Conservation (phyloP, 2,888 invertebrate species). For the Xestia c-nigrum region DNA sequence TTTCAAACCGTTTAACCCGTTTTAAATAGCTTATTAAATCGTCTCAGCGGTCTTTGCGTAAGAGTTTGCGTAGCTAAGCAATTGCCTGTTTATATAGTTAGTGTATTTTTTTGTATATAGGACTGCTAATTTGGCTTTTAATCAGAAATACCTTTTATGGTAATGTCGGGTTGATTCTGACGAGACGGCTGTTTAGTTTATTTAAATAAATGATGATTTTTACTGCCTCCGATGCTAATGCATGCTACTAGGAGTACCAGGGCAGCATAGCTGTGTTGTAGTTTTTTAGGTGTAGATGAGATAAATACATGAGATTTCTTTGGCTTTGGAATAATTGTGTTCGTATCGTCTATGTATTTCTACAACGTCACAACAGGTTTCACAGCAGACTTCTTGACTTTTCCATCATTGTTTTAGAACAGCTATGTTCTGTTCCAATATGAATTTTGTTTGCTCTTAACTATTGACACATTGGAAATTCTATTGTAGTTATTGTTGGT, state of each 20-base stretch:
- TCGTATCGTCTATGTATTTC: too few relatives aligned
- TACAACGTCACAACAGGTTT: too few relatives aligned
- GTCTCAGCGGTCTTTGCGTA: slow-evolving; percentile 49
- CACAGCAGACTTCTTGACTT: too few relatives aligned
- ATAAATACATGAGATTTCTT: not conserved
- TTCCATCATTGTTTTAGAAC: too few relatives aligned
- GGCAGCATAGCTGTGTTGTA: not conserved
- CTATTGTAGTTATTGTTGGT: not conserved
- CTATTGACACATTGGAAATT: not conserved
- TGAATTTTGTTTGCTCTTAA: not conserved
- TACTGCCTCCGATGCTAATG: not conserved
- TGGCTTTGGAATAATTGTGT: too few relatives aligned
- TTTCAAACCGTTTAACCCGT: slow-evolving; percentile 67
- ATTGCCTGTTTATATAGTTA: slow-evolving; percentile 22
- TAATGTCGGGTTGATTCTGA: not conserved
- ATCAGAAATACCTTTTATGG: slow-evolving; percentile 19
- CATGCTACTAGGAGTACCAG: too few relatives aligned
- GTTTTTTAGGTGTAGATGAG: not conserved
- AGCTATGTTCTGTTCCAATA: not conserved
- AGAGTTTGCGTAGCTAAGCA: slow-evolving; percentile 30
- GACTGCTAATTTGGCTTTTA: slow-evolving; percentile 30
- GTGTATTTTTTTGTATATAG: slow-evolving; percentile 29
- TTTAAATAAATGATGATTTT: not conserved
- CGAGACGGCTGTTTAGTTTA: not conserved
- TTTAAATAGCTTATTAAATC: slow-evolving; percentile 67